These are phyloP conservation scores for Spatulosminthurus flaviceps DNA, from an alignment of 2,888 invertebrate genomes.

Conservation along the genomic window DNA sequence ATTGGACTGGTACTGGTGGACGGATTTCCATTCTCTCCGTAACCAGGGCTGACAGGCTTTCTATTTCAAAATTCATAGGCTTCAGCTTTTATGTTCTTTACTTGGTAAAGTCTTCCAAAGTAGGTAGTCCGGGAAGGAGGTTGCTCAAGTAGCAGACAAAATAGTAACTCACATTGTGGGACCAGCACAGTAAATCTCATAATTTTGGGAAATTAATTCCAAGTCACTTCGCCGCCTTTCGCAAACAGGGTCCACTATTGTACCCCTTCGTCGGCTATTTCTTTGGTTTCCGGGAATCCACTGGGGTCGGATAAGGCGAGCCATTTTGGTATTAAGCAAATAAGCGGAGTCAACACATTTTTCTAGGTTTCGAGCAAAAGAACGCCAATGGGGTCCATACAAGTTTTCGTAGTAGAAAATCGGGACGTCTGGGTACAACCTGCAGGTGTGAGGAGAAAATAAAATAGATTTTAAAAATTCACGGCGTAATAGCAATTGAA, in stretches of 20 bases:
- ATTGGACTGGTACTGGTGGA: too few relatives aligned
- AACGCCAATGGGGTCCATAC: slow-evolving; percentile 52
- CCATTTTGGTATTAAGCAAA: slow-evolving; percentile 46
- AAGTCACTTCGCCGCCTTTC: slow-evolving; percentile 19
- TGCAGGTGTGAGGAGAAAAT: too few relatives aligned
- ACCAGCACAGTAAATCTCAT: slow-evolving; percentile 33
- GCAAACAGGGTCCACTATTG: slow-evolving; percentile 32
- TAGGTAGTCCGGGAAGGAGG: too few relatives aligned
- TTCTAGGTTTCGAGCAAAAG: slow-evolving; percentile 51
- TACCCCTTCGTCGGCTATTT: neutral
- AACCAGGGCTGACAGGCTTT: too few relatives aligned
- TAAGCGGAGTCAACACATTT: slow-evolving; percentile 53
- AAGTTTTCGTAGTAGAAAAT: slow-evolving; percentile 49
- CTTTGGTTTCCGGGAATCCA: slow-evolving; percentile 30
- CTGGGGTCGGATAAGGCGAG: slow-evolving; percentile 46
- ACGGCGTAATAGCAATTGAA: neutral
- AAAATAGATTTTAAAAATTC: too few relatives aligned
- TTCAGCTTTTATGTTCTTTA: too few relatives aligned
- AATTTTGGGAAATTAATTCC: slow-evolving; percentile 28
- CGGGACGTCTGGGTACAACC: slow-evolving; percentile 43
- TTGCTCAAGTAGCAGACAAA: too few relatives aligned
- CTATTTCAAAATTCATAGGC: too few relatives aligned
- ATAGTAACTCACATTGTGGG: too few relatives aligned
- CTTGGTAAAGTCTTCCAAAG: too few relatives aligned
- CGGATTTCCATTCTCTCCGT: too few relatives aligned